Evolutionary conservation across 2,113 vertebrate species (phyloP).

Genomic region (Gnathonemus echidnorhynchus): DNA sequence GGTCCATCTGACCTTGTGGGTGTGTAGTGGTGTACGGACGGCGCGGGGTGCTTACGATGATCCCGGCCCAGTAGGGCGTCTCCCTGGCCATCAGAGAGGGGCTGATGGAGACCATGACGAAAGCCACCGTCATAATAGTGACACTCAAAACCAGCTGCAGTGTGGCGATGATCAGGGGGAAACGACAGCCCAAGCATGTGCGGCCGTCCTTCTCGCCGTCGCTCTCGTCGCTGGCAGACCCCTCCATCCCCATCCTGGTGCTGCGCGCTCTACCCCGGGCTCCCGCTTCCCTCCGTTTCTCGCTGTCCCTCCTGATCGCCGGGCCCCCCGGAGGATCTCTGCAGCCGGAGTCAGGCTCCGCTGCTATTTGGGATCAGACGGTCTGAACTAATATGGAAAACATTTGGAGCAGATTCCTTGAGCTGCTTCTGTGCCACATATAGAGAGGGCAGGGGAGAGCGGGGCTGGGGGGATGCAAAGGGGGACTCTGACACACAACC

Average conservation of each 20-base stretch:
- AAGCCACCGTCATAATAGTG: conserved; percentile 76
- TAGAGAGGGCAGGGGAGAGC: conserved; percentile 55
- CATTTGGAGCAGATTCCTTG: conserved; percentile 71
- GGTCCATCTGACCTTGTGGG: background rate
- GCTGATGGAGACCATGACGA: conserved; percentile 81
- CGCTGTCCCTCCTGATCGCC: conserved; percentile 40
- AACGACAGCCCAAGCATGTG: conserved; percentile 81
- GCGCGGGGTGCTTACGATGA: conserved; percentile 82
- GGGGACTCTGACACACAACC: conserved; percentile 77
- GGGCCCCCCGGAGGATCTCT: conserved; percentile 43
- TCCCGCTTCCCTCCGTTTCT: background rate
- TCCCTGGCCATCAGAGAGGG: conserved; percentile 84
- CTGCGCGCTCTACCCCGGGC: background rate
- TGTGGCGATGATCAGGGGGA: conserved; percentile 83
- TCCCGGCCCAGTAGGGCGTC: conserved; percentile 96
- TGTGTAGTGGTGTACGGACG: background rate
- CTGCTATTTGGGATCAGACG: conserved; percentile 69
- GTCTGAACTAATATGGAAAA: conserved; percentile 98
- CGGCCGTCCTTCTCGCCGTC: conserved; percentile 52
- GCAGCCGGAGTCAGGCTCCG: conserved; percentile 49
- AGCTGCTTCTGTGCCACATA: conserved; percentile 71
- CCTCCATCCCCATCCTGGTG: conserved; percentile 47
- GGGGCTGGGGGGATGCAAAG: conserved; percentile 51
- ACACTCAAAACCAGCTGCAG: conserved; percentile 84
- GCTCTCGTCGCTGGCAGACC: conserved; percentile 37